A percentile compares a stretch with the other conserved stretches of the same genome.
Evolutionary conservation across 2,888 invertebrate genomes (phyloP).

Genomic region (Amitus sp.): DNA sequence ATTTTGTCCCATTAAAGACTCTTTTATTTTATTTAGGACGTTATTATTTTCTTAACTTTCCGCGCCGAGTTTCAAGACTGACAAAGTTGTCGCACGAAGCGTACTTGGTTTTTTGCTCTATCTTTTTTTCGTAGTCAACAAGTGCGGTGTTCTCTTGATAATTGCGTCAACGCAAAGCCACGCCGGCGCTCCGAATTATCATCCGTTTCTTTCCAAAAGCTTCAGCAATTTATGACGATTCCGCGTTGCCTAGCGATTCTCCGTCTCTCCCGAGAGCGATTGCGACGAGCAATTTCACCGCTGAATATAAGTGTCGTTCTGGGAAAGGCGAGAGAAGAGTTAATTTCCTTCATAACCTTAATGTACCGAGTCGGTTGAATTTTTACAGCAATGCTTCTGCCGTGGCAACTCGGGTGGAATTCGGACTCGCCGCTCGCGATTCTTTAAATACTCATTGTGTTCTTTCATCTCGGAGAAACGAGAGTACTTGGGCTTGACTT

Average conservation of each 20-base stretch:
- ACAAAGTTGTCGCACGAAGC: no score
- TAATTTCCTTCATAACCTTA: conserved; percentile 39
- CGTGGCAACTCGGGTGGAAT: conserved; percentile 2
- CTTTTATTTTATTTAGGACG: no score
- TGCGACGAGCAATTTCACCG: conserved; percentile 34
- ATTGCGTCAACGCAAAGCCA: no score
- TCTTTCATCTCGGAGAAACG: conserved; percentile 4
- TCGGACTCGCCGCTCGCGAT: conserved; percentile 4
- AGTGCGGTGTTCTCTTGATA: no score
- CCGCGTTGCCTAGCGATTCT: conserved; percentile 31
- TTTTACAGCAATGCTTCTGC: neutral
- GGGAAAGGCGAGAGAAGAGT: conserved; percentile 42
- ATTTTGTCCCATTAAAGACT: no score
- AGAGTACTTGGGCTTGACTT: neutral
- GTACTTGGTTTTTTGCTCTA: no score
- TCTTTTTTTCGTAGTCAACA: no score
- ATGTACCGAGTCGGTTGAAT: conserved; percentile 10
- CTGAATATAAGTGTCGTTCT: conserved; percentile 36
- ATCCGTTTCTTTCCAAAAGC: no score
- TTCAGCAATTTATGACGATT: conserved; percentile 33
- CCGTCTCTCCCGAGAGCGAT: conserved; percentile 12
- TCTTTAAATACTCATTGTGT: conserved; percentile 4
- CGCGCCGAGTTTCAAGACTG: no score
- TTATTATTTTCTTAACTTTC: no score
- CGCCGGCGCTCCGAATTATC: no score